Percentiles rank a stretch among this genome's conserved stretches.
phyloP scores from a whole-genome alignment of 2,113 vertebrate species.

The Megaptera novaeangliae region DNA sequence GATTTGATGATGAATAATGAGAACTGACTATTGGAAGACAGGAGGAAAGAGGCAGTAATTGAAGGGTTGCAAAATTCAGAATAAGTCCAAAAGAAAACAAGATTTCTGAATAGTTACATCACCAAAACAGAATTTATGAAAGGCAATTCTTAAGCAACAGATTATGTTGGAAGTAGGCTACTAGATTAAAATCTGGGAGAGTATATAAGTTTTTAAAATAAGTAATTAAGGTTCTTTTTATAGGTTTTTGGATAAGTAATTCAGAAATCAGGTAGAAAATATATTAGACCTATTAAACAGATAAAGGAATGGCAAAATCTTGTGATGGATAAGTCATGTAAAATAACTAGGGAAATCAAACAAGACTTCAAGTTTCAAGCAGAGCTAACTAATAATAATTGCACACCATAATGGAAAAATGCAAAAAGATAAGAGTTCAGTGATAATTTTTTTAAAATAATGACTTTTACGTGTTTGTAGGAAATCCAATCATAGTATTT shows the following conservation, averaged over 20 bases:
- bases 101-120: background rate
- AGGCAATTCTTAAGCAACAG: constrained; percentile 19
- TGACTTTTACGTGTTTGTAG: background rate
- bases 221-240: background rate
- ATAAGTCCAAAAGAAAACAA: background rate
- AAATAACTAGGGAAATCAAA: background rate
- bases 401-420: background rate
- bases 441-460: background rate
- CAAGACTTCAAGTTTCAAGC: background rate
- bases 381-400: background rate
- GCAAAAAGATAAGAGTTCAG: background rate
- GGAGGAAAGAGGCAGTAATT: background rate
- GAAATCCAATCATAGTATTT: background rate
- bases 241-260: background rate
- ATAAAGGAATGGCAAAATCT: background rate
- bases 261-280: constrained; percentile 24
- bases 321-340: background rate
- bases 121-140: constrained; percentile 37
- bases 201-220: background rate
- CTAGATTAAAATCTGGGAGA: background rate
- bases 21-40: background rate
- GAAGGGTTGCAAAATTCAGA: background rate
- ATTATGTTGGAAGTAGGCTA: constrained; percentile 1
- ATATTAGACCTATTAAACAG: background rate
- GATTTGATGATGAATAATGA: background rate